Conservation (phyloP, 2,113 vertebrate species). For the Myanophis thanlyinensis region DNA sequence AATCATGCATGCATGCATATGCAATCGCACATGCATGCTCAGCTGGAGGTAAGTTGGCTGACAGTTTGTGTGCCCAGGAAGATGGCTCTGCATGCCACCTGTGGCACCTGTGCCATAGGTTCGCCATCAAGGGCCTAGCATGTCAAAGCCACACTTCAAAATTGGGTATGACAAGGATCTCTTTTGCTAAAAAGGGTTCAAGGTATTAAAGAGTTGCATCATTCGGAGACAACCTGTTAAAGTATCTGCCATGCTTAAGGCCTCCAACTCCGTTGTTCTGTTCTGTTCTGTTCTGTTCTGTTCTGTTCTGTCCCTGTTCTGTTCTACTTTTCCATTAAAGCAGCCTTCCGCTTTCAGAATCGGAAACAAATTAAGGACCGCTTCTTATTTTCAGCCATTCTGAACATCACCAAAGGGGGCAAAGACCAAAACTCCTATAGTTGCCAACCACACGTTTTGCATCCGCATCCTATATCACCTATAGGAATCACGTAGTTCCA, state of each 20-base stretch:
- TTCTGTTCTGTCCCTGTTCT: no score
- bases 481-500: not conserved
- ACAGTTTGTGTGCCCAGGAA: no score
- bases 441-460: not conserved
- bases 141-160: not conserved
- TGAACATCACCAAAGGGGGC: not conserved
- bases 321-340: not conserved
- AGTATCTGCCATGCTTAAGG: not conserved
- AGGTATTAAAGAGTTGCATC: not conserved
- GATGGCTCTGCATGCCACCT: no score
- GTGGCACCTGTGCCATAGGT: no score
- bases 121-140: no score
- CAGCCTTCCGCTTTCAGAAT: not conserved
- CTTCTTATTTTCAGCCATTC: not conserved
- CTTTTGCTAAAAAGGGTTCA: not conserved
- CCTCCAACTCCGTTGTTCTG: no score
- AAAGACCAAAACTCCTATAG: not conserved
- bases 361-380: not conserved
- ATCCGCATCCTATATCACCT: not conserved
- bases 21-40: no score
- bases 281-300: no score
- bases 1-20: no score
- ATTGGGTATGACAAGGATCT: not conserved
- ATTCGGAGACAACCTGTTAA: not conserved
- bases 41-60: no score